Conservation (phyloP, 2,888 invertebrate species). For the Idaea aversata region DNA sequence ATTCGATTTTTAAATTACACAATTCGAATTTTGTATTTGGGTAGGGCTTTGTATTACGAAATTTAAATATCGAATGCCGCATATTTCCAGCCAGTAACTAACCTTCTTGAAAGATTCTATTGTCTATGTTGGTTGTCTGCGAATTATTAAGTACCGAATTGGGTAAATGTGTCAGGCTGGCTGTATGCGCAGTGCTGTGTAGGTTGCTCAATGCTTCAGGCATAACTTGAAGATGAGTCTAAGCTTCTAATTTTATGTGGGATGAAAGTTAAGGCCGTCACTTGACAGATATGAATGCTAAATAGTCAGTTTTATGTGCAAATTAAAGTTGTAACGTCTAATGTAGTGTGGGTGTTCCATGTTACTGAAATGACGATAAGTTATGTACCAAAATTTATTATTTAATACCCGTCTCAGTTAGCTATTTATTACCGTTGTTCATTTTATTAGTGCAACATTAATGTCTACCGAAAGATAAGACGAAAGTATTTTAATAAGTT, state of each 20-base stretch:
- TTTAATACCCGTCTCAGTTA: slow-evolving; percentile 20
- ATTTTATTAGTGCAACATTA: slow-evolving; percentile 36
- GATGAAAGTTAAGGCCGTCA: slow-evolving; percentile 65
- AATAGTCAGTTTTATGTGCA: slow-evolving; percentile 38
- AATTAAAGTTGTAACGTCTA: slow-evolving; percentile 42
- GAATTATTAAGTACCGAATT: slow-evolving; percentile 66
- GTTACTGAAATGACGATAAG: slow-evolving; percentile 33
- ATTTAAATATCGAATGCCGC: slow-evolving; percentile 42
- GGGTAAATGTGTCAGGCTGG: slow-evolving; percentile 65
- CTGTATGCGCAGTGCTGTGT: slow-evolving; percentile 37
- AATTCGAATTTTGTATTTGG: slow-evolving; percentile 3
- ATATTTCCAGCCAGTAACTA: slow-evolving; percentile 44
- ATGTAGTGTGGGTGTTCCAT: slow-evolving; percentile 36
- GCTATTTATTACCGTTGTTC: slow-evolving; percentile 13
- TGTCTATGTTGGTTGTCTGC: slow-evolving; percentile 61
- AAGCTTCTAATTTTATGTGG: slow-evolving; percentile 55
- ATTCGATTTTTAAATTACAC: slow-evolving; percentile 16
- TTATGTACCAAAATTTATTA: slow-evolving; percentile 23
- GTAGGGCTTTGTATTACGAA: slow-evolving; percentile 42
- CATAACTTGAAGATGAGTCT: slow-evolving; percentile 61
- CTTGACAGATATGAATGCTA: slow-evolving; percentile 67
- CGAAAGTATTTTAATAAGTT: slow-evolving; percentile 62
- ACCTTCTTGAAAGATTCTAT: slow-evolving; percentile 60
- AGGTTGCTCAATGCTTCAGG: slow-evolving; percentile 62
- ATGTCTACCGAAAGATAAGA: slow-evolving; percentile 42